Evolutionary conservation across 1,140 invertebrate species (phyloP), one percentile per base, ranked within the genome.

Genomic region (Proctacanthus coquilletti): DNA sequence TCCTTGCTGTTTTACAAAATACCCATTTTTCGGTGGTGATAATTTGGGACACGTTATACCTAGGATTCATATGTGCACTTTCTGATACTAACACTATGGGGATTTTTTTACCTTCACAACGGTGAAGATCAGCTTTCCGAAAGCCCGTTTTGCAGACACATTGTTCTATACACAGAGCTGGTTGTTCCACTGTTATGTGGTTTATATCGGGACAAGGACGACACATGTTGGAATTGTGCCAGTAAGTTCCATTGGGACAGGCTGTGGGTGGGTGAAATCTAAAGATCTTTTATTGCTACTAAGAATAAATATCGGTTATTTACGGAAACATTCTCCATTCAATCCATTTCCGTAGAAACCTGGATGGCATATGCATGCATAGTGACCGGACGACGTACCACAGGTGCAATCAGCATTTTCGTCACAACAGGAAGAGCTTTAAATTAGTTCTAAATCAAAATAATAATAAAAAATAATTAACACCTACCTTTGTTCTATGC

Each of bases 391-490:
- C 17, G 71, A 65, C 3, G 71, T 76, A 0, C 75, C 76, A 53
- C 78, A 82, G 8, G 66, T 63, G 48, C 78, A 82, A 4, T 60
- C 53, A 10, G 77, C 75, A 31, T 62, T 58, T 14, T 53, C 43
- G 50, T 78, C 73, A 50, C 75, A 77, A 45, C 77, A 80, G 36
- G n/a, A n/a, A n/a, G n/a, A n/a, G n/a, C n/a, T n/a, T n/a, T n/a
- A n/a, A n/a, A n/a, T n/a, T n/a, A n/a, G n/a, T n/a, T n/a, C n/a
- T n/a, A n/a, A n/a, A n/a, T n/a, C n/a, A n/a, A n/a, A n/a, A n/a
- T n/a, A n/a, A n/a, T n/a, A n/a, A n/a, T n/a, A n/a, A n/a, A n/a
- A n/a, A n/a, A n/a, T n/a, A n/a, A n/a, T n/a, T n/a, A n/a, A n/a
- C n/a, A n/a, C n/a, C n/a, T n/a, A n/a, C n/a, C n/a, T n/a, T n/a